These are phyloP conservation scores for Drosophila ogumai DNA, from an alignment of 1,140 invertebrate genomes.

Conservation along the genomic window DNA sequence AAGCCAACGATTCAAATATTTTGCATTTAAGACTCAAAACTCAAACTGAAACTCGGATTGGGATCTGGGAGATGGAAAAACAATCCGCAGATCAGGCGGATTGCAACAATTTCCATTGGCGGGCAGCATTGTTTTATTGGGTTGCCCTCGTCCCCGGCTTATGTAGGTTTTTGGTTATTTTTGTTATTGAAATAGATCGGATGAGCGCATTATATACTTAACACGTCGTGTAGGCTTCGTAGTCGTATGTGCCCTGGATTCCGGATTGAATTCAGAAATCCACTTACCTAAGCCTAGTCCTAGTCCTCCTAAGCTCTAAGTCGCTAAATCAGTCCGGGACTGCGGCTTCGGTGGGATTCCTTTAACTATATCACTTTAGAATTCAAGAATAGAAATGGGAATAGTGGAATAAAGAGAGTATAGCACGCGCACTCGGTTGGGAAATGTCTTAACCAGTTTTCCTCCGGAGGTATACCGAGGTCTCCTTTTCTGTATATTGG, in stretches of 20 bases:
- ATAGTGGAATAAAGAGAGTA: conserved; percentile 19
- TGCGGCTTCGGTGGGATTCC: conserved; percentile 33
- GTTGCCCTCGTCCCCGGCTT: conserved; percentile 47
- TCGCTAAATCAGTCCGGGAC: conserved; percentile 62
- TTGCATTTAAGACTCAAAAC: conserved; percentile 50
- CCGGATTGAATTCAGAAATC: conserved; percentile 69
- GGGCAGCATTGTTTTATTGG: conserved; percentile 70
- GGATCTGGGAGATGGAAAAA: conserved; percentile 7
- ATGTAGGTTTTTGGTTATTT: conserved; percentile 44
- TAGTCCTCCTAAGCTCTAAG: conserved; percentile 52
- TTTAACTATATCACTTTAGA: conserved; percentile 73
- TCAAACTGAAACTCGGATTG: not conserved
- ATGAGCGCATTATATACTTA: conserved; percentile 83
- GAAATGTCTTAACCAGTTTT: conserved; percentile 57
- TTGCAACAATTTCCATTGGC: conserved; percentile 29
- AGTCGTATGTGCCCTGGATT: conserved; percentile 41
- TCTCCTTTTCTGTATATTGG: conserved; percentile 43
- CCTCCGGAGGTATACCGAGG: not conserved
- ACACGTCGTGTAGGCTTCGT: conserved; percentile 48
- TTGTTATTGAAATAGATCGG: conserved; percentile 81
- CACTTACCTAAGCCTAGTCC: conserved; percentile 78
- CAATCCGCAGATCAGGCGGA: conserved; percentile 51
- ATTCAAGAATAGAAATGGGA: conserved; percentile 25
- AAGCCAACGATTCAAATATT: conserved; percentile 64
- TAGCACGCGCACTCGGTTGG: conserved; percentile 60